Evolutionary conservation across 2,113 vertebrate genomes (phyloP), one percentile per base, ranked within the genome.

Genomic region (Chamaetylas fuelleborni): DNA sequence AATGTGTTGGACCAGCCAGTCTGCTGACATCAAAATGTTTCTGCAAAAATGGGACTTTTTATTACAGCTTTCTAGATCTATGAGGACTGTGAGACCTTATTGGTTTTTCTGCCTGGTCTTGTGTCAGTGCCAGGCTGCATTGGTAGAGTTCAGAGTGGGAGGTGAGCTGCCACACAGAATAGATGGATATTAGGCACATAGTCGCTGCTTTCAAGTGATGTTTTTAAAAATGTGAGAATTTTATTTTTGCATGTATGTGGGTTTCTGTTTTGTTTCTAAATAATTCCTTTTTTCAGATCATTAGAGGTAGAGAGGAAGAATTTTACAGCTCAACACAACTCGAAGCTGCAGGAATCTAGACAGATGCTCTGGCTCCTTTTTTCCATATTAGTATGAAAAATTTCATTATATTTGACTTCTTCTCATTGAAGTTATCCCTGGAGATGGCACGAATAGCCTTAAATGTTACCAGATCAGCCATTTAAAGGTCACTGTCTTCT

Each of bases 51-150:
- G 11, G 1, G 0, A 6, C 3, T 31, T 36, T 70, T 79, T 79
- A 14, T 50, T 1, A 6, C 42, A 78, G 33, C 10, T 11, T 86
- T 86, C 34, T 20, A 58, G 67, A 78, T 31, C n/a, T 65, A 11
- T 12, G 3, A 69, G 25, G 16, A 25, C n/a, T 42, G 12, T 12
- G 58, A 77, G 45, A 10, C 18, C 22, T 16, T 7, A 23, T 28
- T 2, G 0, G 6, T 61, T 81, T 34, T 65, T 34, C 38, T 87
- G 17, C 8, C 34, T 60, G 9, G 0, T 78, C 25, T 86, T 1
- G 0, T 74, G 29, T n/a, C 7, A 14, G 54, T 34, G 15, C 29
- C 29, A 51, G 79, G 17, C 31, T 85, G 28, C 0, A 0, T 19
- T 91, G 2, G 1, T 19, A 17, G 51, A 79, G 23, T 20, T 34